Evolutionary conservation across 2,797 vertebrate genomes (phyloP), one percentile per base, ranked within the genome.

Genomic region (Denticeps clupeoides): DNA sequence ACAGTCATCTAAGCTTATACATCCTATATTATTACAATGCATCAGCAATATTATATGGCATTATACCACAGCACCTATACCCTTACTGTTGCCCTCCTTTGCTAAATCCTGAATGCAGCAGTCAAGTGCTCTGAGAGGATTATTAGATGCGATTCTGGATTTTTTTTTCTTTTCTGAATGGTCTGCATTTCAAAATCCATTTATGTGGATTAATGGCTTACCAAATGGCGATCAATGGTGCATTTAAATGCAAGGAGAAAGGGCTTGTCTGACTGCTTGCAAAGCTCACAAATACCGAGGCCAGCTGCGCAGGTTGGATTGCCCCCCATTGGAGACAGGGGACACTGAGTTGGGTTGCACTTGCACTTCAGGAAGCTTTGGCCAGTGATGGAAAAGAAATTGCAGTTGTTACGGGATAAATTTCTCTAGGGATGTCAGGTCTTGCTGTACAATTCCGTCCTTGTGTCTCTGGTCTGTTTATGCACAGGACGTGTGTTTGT

Each of bases 141-240:
- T 81, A 82, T 77, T 62, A 73, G 69, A 83, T 73, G 67, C 65
- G 62, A 55, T 49, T 38, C 56, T 56, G 48, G 47, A 28, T 47
- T 58, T 35, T 41, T 29, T 44, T 42, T 50, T 64, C 63, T 69
- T 76, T 78, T 76, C 69, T 79, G 71, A 78, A 82, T 82, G 74
- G 75, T 68, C 63, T 60, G 72, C 74, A 64, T 79, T 77, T 75
- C 75, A 67, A 70, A 82, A 79, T 82, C 73, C 79, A 79, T 85
- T 84, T 78, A 77, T 76, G 68, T 67, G 76, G 80, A 81, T 86
- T 82, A 83, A 79, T 78, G 74, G 77, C 75, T 83, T 81, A 83
- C 74, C 75, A 77, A 83, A 82, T 74, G 69, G 70, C 75, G 77
- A 81, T 83, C 78, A 83, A 79, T 82, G 79, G 74, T 81, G 80